Evolutionary conservation across 37 sponge, comb jelly and placozoan species (phyloP).

Genomic region (Aplysina aerophoba): DNA sequence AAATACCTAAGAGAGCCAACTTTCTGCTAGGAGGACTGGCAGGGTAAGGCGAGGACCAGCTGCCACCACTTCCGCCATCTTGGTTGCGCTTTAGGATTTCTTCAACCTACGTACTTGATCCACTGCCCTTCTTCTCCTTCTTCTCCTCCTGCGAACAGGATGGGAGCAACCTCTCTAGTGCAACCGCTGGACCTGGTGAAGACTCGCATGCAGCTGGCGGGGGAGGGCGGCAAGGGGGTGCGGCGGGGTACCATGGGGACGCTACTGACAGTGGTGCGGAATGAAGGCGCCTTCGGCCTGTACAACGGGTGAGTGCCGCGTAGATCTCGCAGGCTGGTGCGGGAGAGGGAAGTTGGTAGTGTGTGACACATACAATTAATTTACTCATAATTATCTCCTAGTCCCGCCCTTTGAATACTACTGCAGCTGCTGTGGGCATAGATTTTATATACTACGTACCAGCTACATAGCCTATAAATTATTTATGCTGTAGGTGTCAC

Average conservation of each 20-base stretch:
- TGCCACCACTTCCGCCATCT: too few relatives aligned
- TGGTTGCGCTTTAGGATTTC: too few relatives aligned
- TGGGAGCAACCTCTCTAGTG: slow-evolving; percentile 93
- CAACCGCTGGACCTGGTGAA: slow-evolving; percentile 97
- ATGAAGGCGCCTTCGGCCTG: slow-evolving; percentile 80
- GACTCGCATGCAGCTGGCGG: slow-evolving; percentile 95
- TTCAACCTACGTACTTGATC: too few relatives aligned
- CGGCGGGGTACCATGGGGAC: slow-evolving; percentile 82
- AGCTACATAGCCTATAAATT: too few relatives aligned
- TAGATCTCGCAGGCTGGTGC: too few relatives aligned
- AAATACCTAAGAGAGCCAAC: slow-evolving; percentile 76
- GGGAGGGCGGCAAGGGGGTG: slow-evolving; percentile 55
- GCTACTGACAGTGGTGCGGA: slow-evolving; percentile 49
- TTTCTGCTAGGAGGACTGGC: slow-evolving; percentile 89
- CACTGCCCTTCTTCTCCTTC: not conserved
- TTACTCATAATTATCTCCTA: too few relatives aligned
- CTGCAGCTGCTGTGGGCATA: too few relatives aligned
- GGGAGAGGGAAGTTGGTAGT: too few relatives aligned
- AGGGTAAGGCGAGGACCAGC: slow-evolving; percentile 77
- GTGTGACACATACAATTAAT: too few relatives aligned
- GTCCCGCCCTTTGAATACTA: too few relatives aligned
- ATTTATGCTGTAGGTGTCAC: too few relatives aligned
- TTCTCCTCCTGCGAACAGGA: slow-evolving; percentile 53
- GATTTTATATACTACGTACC: too few relatives aligned
- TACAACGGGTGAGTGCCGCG: slow-evolving; percentile 88